phyloP scores from a whole-genome alignment of 2,888 invertebrate species.

The Microctonus aethiopoides region DNA sequence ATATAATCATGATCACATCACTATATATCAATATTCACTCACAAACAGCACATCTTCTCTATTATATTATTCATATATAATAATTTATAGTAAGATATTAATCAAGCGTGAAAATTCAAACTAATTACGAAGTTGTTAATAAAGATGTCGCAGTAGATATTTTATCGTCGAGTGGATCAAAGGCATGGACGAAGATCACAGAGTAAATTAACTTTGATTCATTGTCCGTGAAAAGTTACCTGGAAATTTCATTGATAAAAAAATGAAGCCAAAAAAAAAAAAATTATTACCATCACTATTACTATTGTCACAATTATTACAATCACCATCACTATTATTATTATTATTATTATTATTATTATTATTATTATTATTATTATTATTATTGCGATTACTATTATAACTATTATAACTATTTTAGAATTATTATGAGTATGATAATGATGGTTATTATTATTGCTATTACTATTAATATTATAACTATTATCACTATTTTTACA shows the following conservation, averaged over 20 bases:
- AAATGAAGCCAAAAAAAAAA: neutral
- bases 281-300: neutral
- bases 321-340: no score
- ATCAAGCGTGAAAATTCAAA: neutral
- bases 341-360: no score
- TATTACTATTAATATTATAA: no score
- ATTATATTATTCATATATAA: neutral
- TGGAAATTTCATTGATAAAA: neutral
- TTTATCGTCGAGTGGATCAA: neutral
- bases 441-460: no score
- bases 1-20: neutral
- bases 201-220: neutral
- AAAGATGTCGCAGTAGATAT: neutral
- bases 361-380: no score
- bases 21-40: no score
- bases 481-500: no score
- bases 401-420: no score
- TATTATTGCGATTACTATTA: no score
- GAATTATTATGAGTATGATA: no score
- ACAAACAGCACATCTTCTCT: no score
- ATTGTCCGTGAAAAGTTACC: neutral
- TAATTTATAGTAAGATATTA: neutral
- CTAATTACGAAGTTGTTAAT: neutral
- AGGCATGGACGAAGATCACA: neutral
- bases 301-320: no score